Conservation (phyloP, 2,888 invertebrate genomes). For the Malthinus seriepunctatus region DNA sequence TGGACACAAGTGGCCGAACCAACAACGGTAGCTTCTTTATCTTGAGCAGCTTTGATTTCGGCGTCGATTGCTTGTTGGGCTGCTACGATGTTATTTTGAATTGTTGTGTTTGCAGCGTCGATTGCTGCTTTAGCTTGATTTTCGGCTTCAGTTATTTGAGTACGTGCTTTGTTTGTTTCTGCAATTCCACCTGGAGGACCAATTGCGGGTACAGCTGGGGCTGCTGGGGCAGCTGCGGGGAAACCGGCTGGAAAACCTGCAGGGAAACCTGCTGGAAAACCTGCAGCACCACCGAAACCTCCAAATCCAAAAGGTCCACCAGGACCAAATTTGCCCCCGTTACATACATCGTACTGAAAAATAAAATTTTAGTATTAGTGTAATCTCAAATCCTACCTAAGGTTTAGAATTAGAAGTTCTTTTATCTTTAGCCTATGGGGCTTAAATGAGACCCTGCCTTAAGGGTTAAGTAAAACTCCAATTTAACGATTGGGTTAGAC, state of each 20-base stretch:
- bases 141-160: not conserved
- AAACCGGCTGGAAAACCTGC: not conserved
- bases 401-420: too few relatives aligned
- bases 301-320: not conserved
- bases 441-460: too few relatives aligned
- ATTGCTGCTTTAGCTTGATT: not conserved
- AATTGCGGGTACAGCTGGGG: not conserved
- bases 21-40: not conserved
- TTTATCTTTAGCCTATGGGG: too few relatives aligned
- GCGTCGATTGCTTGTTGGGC: constrained; percentile 5
- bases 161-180: not conserved
- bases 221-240: too few relatives aligned
- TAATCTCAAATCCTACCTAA: too few relatives aligned
- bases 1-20: not conserved
- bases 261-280: not conserved
- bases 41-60: not conserved
- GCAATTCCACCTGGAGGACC: not conserved
- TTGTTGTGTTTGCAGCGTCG: constrained; percentile 7
- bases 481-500: too few relatives aligned
- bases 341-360: not conserved
- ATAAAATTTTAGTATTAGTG: not conserved
- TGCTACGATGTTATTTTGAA: constrained; percentile 3
- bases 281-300: not conserved
- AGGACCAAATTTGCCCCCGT: not conserved
- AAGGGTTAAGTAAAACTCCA: too few relatives aligned